A percentile compares a stretch with the other conserved stretches of the same genome.
These are phyloP conservation scores for Polymixis lichenea DNA, from an alignment of 2,888 invertebrate genomes.

Conservation along the genomic window DNA sequence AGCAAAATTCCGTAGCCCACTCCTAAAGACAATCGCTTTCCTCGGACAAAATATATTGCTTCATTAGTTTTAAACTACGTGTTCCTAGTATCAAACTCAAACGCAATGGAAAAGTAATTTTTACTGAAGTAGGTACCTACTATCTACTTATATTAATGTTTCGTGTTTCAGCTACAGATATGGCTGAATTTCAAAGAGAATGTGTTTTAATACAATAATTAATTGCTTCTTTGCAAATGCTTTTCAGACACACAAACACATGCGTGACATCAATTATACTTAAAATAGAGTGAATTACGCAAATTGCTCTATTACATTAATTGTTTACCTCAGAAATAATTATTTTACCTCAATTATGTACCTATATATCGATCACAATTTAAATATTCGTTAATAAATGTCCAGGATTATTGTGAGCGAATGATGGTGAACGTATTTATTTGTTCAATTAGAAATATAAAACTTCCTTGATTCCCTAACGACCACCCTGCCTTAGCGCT, in stretches of 20 bases:
- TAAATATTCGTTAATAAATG: not conserved
- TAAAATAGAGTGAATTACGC: not conserved
- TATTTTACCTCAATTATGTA: not conserved
- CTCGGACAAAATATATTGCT: not conserved
- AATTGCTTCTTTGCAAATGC: not conserved
- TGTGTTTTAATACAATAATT: not conserved
- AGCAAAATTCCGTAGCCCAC: not conserved
- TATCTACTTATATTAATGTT: too few species aligned
- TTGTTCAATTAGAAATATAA: not conserved
- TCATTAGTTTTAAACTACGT: not conserved
- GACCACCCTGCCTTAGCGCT: conserved; percentile 7
- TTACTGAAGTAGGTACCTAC: too few species aligned
- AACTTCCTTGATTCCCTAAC: not conserved
- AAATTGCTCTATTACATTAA: not conserved
- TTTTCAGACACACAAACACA: not conserved
- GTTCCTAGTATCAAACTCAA: not conserved
- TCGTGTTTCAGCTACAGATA: too few species aligned
- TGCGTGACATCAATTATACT: not conserved
- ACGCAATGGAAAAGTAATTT: not conserved
- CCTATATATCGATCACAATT: not conserved
- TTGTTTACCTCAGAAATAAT: not conserved
- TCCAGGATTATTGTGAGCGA: not conserved
- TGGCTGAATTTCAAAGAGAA: not conserved
- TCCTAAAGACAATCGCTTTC: not conserved
- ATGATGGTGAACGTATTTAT: not conserved